A percentile compares a stretch with the other conserved stretches of the same genome.
phyloP scores from a whole-genome alignment of 2,888 invertebrate species.

The Hanleya hanleyi region DNA sequence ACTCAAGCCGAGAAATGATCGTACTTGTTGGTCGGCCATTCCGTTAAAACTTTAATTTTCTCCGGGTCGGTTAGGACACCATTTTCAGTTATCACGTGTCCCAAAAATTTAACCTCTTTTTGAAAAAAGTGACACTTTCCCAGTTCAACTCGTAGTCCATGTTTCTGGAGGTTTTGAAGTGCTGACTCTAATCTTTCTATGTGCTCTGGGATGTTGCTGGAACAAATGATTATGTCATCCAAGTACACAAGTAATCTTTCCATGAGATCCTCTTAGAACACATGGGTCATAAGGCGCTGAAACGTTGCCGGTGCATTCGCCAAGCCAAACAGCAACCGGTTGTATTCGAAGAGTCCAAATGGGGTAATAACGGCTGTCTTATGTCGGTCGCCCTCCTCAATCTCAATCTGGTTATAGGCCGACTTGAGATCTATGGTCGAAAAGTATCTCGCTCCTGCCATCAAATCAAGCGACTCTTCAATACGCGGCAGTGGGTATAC shows the following conservation, averaged over 20 bases:
- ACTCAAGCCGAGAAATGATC: conserved; percentile 30
- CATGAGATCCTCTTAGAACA: conserved; percentile 21
- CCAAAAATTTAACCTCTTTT: conserved; percentile 27
- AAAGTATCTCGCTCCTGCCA: conserved; percentile 22
- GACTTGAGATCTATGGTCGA: conserved; percentile 29
- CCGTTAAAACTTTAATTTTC: conserved; percentile 17
- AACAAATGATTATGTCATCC: conserved; percentile 24
- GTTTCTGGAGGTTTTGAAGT: conserved; percentile 19
- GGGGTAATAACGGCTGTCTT: conserved; percentile 37
- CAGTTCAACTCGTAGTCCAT: conserved; percentile 31
- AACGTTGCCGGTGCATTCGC: conserved; percentile 16
- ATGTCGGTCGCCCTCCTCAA: conserved; percentile 27
- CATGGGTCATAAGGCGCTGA: conserved; percentile 29
- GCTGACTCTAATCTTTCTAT: conserved; percentile 25
- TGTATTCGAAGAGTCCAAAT: conserved; percentile 29
- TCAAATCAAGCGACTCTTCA: conserved; percentile 36
- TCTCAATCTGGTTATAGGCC: conserved; percentile 14
- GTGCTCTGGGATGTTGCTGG: conserved; percentile 21
- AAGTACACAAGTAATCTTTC: conserved; percentile 21
- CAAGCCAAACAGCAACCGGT: conserved; percentile 27
- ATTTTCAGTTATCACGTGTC: conserved; percentile 30
- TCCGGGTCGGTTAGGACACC: conserved; percentile 18
- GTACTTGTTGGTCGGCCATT: conserved; percentile 28
- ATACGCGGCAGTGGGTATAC: conserved; percentile 33
- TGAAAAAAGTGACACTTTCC: conserved; percentile 35